These are phyloP conservation scores for Daubentonia madagascariensis DNA, from an alignment of 2,113 vertebrate genomes.

Conservation along the genomic window DNA sequence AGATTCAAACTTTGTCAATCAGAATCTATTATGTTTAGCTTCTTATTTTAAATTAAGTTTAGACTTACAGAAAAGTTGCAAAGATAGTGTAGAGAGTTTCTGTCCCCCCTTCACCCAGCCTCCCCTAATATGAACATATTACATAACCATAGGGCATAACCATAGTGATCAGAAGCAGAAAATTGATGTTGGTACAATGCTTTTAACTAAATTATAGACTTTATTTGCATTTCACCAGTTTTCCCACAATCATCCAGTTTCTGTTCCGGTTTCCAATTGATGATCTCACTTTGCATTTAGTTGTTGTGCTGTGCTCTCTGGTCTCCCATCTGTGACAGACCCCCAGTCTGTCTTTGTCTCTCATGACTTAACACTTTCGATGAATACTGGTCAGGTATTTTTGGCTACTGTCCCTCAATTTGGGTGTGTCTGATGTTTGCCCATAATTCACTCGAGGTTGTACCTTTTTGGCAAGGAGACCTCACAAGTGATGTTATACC, in stretches of 20 bases:
- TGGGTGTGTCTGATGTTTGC: not conserved
- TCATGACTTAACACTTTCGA: not conserved
- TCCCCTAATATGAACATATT: not conserved
- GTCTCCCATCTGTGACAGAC: not conserved
- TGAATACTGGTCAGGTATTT: not conserved
- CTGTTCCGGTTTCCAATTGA: not conserved
- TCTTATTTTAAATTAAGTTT: not conserved
- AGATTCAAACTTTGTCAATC: not conserved
- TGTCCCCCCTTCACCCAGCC: not conserved
- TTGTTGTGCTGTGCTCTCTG: not conserved
- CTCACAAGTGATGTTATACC: not conserved
- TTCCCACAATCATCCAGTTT: not conserved
- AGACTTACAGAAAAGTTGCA: not conserved
- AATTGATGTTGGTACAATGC: rapidly evolving
- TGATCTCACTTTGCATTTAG: not conserved
- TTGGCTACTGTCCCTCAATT: not conserved
- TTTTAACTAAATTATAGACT: too few species aligned
- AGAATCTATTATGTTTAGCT: not conserved
- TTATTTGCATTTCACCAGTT: not conserved
- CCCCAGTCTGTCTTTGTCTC: not conserved
- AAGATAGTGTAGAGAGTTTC: not conserved
- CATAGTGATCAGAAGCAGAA: not conserved
- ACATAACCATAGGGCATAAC: rapidly evolving
- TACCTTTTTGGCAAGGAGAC: not conserved
- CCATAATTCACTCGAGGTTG: not conserved